Percentiles rank a stretch among this genome's conserved stretches.
Conservation (phyloP, 2,113 vertebrate genomes). For the Thryonomys swinderianus region DNA sequence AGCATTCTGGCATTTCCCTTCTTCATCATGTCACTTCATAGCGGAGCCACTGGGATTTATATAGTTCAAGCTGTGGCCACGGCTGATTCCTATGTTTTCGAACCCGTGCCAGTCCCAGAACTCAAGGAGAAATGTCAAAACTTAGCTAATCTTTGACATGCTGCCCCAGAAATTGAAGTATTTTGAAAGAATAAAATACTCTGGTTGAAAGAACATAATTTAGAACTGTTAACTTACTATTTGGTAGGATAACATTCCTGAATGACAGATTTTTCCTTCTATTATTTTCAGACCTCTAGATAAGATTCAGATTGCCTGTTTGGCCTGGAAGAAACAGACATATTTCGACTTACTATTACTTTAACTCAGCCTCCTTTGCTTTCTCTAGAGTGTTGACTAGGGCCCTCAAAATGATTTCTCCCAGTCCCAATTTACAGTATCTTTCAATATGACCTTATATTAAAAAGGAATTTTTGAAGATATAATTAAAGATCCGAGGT, state of each 20-base stretch:
- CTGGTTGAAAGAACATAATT: background rate
- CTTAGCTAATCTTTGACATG: background rate
- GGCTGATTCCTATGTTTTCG: background rate
- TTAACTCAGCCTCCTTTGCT: background rate
- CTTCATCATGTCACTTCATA: background rate
- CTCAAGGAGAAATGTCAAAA: background rate
- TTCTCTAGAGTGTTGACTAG: background rate
- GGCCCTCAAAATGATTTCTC: background rate
- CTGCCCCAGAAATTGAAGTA: background rate
- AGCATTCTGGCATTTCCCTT: background rate
- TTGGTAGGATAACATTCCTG: background rate
- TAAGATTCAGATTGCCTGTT: background rate
- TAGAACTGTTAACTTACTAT: background rate
- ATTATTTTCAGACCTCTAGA: conserved; percentile 3
- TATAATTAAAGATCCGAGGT: background rate
- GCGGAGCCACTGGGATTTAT: background rate
- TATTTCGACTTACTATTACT: background rate
- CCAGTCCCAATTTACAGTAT: background rate
- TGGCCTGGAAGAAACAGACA: background rate
- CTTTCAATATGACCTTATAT: background rate
- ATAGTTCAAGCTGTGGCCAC: background rate
- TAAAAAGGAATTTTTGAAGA: background rate
- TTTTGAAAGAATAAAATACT: conserved; percentile 33
- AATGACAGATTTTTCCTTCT: background rate
- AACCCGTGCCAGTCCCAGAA: background rate